A percentile compares a stretch with the other conserved stretches of the same genome.
These are phyloP conservation scores for Leucoma salicis DNA, from an alignment of 2,888 invertebrate genomes.

Conservation along the genomic window DNA sequence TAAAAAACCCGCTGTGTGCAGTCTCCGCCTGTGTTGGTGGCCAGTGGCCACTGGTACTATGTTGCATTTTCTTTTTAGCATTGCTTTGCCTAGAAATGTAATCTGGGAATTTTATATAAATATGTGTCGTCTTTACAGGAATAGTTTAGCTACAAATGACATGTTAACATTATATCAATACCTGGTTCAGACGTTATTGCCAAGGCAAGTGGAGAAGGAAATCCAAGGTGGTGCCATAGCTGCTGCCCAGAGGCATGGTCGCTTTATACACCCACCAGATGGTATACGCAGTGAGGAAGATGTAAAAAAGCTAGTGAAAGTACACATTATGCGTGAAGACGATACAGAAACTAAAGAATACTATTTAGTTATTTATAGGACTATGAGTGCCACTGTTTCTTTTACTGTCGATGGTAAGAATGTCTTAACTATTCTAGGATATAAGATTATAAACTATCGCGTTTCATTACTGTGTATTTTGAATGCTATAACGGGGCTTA, in stretches of 20 bases:
- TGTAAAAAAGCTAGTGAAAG: slow-evolving; percentile 85
- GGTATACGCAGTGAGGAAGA: slow-evolving; percentile 68
- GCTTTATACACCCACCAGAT: slow-evolving; percentile 70
- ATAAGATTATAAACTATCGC: too few species aligned
- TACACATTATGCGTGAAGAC: slow-evolving; percentile 84
- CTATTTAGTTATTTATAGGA: slow-evolving; percentile 91
- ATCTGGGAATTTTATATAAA: too few species aligned
- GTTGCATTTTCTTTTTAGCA: too few species aligned
- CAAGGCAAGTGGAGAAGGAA: slow-evolving; percentile 88
- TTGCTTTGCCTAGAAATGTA: too few species aligned
- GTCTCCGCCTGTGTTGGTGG: too few species aligned
- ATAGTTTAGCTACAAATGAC: slow-evolving; percentile 91
- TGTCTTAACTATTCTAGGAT: background rate
- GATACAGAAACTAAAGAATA: slow-evolving; percentile 82
- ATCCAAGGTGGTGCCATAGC: slow-evolving; percentile 85
- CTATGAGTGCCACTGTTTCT: slow-evolving; percentile 92
- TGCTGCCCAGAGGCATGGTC: slow-evolving; percentile 71
- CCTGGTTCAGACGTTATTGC: slow-evolving; percentile 89
- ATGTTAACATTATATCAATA: slow-evolving; percentile 95
- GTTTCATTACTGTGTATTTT: too few species aligned
- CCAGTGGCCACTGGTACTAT: too few species aligned
- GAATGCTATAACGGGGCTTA: too few species aligned
- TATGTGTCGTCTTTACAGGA: slow-evolving; percentile 89
- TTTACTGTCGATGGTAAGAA: slow-evolving; percentile 90
- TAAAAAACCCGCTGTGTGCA: too few species aligned